phyloP scores from a whole-genome alignment of 2,888 invertebrate species.

The Dastarcus helophoroides region DNA sequence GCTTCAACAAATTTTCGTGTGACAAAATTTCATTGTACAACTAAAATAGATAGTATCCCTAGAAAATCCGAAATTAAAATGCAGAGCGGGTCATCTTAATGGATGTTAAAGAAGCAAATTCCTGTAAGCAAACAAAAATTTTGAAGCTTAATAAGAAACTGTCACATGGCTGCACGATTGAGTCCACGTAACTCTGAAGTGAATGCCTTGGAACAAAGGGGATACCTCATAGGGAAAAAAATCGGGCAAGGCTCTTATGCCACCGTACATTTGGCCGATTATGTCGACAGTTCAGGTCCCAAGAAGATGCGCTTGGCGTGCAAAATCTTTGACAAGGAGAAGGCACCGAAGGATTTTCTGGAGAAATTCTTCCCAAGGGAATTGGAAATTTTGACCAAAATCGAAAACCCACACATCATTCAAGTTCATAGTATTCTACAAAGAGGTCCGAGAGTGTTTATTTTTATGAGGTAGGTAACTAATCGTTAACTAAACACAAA shows the following conservation, averaged over 20 bases:
- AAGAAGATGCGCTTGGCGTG: constrained; percentile 71
- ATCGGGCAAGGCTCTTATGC: constrained; percentile 89
- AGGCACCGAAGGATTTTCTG: constrained; percentile 80
- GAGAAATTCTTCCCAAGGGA: constrained; percentile 90
- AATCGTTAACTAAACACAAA: background rate
- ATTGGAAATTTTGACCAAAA: constrained; percentile 76
- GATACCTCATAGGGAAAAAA: constrained; percentile 74
- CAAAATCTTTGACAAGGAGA: constrained; percentile 84
- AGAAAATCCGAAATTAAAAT: constrained; percentile 12
- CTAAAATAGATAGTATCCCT: constrained; percentile 8
- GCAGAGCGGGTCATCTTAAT: constrained; percentile 4
- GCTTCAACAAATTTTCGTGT: constrained; percentile 14
- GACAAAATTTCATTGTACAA: constrained; percentile 14
- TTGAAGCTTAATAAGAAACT: constrained; percentile 1
- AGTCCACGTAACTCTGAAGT: constrained; percentile 74
- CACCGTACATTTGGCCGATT: constrained; percentile 77
- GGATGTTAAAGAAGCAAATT: constrained; percentile 10
- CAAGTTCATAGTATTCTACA: constrained; percentile 81
- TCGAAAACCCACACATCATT: constrained; percentile 84
- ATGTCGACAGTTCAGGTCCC: constrained; percentile 58
- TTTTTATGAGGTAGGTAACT: constrained; percentile 73
- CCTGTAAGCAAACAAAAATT: constrained; percentile 5
- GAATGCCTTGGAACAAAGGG: constrained; percentile 72
- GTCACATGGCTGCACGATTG: constrained; percentile 57
- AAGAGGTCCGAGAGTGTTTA: constrained; percentile 72